phyloP scores from a whole-genome alignment of 2,113 vertebrate species.

The Salvelinus fontinalis region DNA sequence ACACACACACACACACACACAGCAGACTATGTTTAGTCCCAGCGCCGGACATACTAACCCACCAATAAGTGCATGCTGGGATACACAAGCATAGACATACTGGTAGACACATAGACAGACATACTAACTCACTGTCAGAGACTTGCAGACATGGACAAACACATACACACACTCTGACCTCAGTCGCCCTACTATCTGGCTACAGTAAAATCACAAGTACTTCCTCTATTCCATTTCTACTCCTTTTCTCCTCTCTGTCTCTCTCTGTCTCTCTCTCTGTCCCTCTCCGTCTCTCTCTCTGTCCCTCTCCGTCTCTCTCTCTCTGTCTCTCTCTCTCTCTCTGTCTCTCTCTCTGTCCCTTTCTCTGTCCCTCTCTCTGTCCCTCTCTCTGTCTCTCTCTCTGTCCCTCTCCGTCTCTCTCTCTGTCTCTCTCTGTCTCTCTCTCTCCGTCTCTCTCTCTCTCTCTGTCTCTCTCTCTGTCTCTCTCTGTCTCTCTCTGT shows the following conservation, averaged over 20 bases:
- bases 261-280: neutral
- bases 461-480: too few relatives aligned
- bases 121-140: neutral
- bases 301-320: too few relatives aligned
- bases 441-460: too few relatives aligned
- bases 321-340: too few relatives aligned
- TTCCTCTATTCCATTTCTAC: neutral
- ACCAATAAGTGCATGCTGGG: neutral
- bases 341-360: too few relatives aligned
- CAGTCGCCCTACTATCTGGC: neutral
- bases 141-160: neutral
- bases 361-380: too few relatives aligned
- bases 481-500: neutral
- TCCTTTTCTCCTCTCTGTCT: neutral
- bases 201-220: neutral
- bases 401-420: too few relatives aligned
- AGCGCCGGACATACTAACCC: neutral
- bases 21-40: slow-evolving; percentile 15
- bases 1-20: slow-evolving; percentile 6
- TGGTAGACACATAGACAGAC: neutral
- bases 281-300: too few relatives aligned
- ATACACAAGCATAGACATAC: neutral
- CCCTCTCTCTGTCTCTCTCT: too few relatives aligned
- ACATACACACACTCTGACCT: neutral
- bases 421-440: too few relatives aligned